Evolutionary conservation across 37 sponge, comb jelly and placozoan genomes (phyloP).

Genomic region (Lycopodina hypogea): DNA sequence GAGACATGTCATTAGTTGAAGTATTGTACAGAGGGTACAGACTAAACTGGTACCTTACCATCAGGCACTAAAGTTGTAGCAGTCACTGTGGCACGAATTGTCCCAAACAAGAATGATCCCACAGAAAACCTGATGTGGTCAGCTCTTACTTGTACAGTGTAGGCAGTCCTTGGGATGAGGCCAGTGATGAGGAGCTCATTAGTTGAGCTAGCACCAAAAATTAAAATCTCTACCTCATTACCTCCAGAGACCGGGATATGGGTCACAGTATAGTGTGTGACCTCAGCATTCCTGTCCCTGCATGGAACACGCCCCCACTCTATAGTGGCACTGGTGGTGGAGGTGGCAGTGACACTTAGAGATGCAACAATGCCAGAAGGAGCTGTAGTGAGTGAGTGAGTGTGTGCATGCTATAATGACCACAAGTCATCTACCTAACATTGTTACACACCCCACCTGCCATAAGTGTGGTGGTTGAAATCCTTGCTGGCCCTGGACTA

Average conservation of each 20-base stretch:
- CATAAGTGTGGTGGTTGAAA: background rate
- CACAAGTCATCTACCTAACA: too few species aligned
- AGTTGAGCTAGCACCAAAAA: background rate
- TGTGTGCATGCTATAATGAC: background rate
- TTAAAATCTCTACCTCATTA: background rate
- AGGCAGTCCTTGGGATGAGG: conserved; percentile 10
- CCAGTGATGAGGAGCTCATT: background rate
- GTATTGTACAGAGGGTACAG: too few species aligned
- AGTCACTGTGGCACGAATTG: background rate
- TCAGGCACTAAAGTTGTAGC: background rate
- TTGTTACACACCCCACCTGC: conserved; percentile 24
- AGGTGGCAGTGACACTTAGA: background rate
- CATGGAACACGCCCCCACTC: conserved; percentile 14
- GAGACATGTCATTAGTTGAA: background rate
- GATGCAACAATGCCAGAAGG: conserved; percentile 13
- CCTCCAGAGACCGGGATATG: background rate
- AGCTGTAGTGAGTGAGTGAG: conserved; percentile 4
- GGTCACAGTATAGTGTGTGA: conserved; percentile 13
- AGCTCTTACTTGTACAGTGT: conserved; percentile 15
- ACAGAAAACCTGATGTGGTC: background rate
- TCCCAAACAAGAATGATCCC: too few species aligned
- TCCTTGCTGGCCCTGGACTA: background rate
- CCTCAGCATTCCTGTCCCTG: conserved; percentile 10
- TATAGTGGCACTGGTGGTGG: conserved; percentile 11
- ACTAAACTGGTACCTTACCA: background rate